These are phyloP conservation scores for Apodemus speciosus DNA, from an alignment of 2,113 vertebrate species.

Conservation along the genomic window DNA sequence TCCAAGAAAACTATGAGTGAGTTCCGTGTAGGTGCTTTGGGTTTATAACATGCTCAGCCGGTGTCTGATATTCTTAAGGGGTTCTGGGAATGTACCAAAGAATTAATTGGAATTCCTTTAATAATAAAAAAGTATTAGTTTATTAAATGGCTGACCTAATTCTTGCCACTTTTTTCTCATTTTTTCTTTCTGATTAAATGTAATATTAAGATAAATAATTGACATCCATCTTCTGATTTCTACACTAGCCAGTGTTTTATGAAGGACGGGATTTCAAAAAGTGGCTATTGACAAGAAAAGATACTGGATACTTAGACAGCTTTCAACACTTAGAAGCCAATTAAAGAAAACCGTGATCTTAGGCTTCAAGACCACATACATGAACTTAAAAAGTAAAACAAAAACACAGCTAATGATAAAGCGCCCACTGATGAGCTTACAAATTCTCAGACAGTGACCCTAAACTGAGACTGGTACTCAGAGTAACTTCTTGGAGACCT, in stretches of 20 bases:
- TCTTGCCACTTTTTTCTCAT: not conserved
- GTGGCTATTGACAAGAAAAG: not conserved
- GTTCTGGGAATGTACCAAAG: not conserved
- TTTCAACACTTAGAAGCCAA: not conserved
- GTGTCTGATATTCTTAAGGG: not conserved
- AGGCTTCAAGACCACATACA: not conserved
- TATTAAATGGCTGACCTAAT: not conserved
- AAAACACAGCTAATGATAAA: not conserved
- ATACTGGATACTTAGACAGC: not conserved
- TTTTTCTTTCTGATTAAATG: conserved; percentile 6
- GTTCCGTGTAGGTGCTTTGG: not conserved
- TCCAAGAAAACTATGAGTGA: not conserved
- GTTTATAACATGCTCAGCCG: not conserved
- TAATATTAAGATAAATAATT: not conserved
- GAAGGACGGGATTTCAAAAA: not conserved
- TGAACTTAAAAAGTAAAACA: not conserved
- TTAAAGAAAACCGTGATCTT: not conserved
- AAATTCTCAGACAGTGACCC: not conserved
- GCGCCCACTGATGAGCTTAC: not conserved
- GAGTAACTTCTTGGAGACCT: not conserved
- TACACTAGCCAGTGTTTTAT: not conserved
- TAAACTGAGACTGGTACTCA: not conserved
- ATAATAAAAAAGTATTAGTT: not conserved
- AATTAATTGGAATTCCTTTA: not conserved
- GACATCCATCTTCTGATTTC: not conserved